A percentile compares a stretch with the other conserved stretches of the same genome.
These are phyloP conservation scores for Elaphurus davidianus DNA, from an alignment of 2,113 vertebrate genomes.

Conservation along the genomic window DNA sequence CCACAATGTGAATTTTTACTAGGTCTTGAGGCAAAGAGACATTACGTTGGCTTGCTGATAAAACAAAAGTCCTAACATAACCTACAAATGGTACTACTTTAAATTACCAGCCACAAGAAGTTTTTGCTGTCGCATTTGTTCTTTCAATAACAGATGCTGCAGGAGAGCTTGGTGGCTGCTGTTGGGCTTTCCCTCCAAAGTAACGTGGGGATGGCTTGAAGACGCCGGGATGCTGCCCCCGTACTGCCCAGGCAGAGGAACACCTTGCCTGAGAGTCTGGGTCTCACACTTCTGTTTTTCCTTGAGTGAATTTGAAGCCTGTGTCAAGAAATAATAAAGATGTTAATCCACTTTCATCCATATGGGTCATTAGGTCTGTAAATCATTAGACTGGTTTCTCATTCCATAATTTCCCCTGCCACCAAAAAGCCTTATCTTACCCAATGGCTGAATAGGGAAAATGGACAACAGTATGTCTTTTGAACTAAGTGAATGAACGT, in stretches of 20 bases:
- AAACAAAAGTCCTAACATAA: constrained; percentile 42
- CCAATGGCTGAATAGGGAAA: constrained; percentile 4
- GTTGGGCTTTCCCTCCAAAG: constrained; percentile 92
- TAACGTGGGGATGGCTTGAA: constrained; percentile 83
- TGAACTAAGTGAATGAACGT: constrained; percentile 50
- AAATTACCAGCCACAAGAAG: constrained; percentile 91
- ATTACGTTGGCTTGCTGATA: background rate
- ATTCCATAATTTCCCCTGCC: background rate
- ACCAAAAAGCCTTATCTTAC: background rate
- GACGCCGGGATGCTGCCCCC: constrained; percentile 84
- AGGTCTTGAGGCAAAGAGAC: background rate
- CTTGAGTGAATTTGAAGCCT: constrained; percentile 91
- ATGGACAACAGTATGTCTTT: constrained; percentile 26
- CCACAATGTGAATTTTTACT: background rate
- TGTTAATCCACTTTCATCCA: constrained; percentile 36
- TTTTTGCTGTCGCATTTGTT: constrained; percentile 97
- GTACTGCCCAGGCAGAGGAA: constrained; percentile 88
- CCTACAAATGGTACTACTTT: background rate
- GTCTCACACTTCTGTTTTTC: constrained; percentile 89
- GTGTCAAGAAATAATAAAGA: constrained; percentile 68
- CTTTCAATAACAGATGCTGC: constrained; percentile 96
- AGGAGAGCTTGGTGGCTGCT: constrained; percentile 98
- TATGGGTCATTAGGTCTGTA: background rate
- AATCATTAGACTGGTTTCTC: background rate
- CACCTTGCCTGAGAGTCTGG: constrained; percentile 84